Evolutionary conservation across 2,113 vertebrate genomes (phyloP).

Genomic region (Daphoenositta chrysoptera): DNA sequence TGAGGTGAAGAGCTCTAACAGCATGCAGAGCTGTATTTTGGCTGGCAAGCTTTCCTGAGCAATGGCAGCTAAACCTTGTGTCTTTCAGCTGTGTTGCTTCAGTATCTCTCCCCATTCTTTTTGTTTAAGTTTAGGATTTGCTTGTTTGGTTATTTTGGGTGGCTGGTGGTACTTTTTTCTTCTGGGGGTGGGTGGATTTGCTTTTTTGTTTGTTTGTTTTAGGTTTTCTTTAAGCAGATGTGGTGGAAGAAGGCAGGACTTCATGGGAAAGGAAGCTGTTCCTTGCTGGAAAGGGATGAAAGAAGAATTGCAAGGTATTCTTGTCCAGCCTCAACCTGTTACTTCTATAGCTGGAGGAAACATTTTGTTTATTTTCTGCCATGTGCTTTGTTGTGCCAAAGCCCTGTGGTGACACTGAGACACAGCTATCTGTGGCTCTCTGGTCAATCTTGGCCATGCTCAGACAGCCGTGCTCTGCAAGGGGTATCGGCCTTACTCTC

Average conservation of each 20-base stretch:
- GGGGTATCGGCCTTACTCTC: neutral
- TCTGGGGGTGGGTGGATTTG: neutral
- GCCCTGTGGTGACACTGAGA: neutral
- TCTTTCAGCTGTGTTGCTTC: neutral
- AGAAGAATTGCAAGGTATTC: neutral
- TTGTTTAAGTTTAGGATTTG: neutral
- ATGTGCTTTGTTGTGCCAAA: neutral
- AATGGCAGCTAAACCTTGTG: fast-evolving
- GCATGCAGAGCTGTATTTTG: neutral
- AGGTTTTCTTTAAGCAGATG: neutral
- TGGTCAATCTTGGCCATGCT: neutral
- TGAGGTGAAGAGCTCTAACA: neutral
- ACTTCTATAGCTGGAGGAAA: neutral
- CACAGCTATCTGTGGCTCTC: neutral
- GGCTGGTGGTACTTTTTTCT: neutral
- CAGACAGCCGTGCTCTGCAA: neutral
- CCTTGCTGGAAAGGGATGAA: neutral
- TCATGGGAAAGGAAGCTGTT: neutral
- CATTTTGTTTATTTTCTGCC: neutral
- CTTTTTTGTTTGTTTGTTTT: neutral
- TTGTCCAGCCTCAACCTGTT: neutral
- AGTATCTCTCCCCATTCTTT: neutral
- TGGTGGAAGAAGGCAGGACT: neutral
- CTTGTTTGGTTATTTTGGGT: neutral
- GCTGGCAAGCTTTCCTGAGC: neutral